Base-by-base conservation (phyloP, 1,140 invertebrate species). In the Panulirus ornatus region DNA sequence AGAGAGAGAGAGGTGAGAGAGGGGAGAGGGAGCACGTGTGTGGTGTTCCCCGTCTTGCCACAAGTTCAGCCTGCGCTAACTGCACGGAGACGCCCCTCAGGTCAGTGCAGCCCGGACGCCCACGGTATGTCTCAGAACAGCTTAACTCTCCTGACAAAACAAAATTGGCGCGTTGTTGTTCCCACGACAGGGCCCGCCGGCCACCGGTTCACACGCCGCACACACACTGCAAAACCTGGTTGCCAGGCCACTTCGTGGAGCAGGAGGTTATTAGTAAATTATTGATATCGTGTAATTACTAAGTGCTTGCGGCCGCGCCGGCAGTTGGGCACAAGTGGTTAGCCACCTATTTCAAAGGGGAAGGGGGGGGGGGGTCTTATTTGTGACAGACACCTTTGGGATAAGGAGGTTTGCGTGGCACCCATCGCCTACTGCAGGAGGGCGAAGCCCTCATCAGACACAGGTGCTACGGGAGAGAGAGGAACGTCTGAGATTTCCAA, bases 241-340 rank as follows among this genome's bases (percentile, higher is more conserved):
- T 51, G 58, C 2, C 14, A 42, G 71, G 36, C 83, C 83, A 73
- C 83, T 85, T 66, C n/a, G 66, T 54, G 70, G 51, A 85, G 44
- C 83, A 85, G 83, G 83, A 85, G 83, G 70, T 36, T 85, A 71
- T 85, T 85, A 85, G 42, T 85, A 66, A 85, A 85, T 85, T 85
- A 85, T 85, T 85, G 83, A 85, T 85, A 85, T 75, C 83, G 70
- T 75, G 70, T 75, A 85, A 85, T 85, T 85, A 85, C 70, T 51
- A 22, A 75, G 66, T 75, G 83, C 83, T 85, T 75, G 83, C 42
- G 44, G 70, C 83, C 70, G 27, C 51, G n/a, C 70, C 51, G 44
- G 40, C 44, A 85, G 83, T 85, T 85, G 51, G n/a, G 70, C 27
- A 40, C 83, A 85, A 85, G 83, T 44, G 44, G 42, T 75, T 85